Evolutionary conservation across 1,140 invertebrate genomes (phyloP), one percentile per base, ranked within the genome.

Genomic region (Drosophila truncata): DNA sequence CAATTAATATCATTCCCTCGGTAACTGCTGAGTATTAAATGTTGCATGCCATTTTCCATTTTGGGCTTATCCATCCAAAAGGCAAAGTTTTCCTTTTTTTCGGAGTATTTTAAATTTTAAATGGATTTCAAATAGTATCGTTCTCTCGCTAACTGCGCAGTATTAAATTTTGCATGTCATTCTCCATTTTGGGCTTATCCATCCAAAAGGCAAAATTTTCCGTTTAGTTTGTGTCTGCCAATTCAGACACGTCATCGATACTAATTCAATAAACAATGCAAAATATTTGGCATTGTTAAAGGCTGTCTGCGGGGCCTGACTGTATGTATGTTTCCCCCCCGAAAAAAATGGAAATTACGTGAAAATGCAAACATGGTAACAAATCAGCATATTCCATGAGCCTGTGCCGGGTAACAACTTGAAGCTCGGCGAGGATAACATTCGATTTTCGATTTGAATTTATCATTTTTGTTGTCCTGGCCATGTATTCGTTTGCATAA

Each of bases 201-300:
- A 65, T 52, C 31, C 8, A 27, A 27, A 13, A 37, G 41, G 27
- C 25, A n/a, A 6, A 31, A 44, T 37, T 54, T 47, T 37, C 20
- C 54, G 16, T 23, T 76, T 44, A 47, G 60, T 55, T 37, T 46
- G 29, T 42, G 71, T 66, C 27, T 59, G 52, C 41, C 37, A 58
- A 54, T 59, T 35, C 50, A 80, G 73, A 66, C 80, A 78, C 55
- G 55, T 54, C 64, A 82, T 71, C 74, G 80, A 83, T 83, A 83
- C 74, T 83, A 83, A 83, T 79, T 82, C 75, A 83, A 83, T 83
- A 83, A 83, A 83, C 75, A 83, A 83, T 83, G 64, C 57, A 78
- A 82, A 64, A 67, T 66, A 60, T 78, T 47, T 64, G 59, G 29
- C 73, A 57, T 69, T 61, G 55, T 61, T 69, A 52, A 52, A 50